phyloP scores from a whole-genome alignment of 2,797 vertebrate species.

The Danio choprae region DNA sequence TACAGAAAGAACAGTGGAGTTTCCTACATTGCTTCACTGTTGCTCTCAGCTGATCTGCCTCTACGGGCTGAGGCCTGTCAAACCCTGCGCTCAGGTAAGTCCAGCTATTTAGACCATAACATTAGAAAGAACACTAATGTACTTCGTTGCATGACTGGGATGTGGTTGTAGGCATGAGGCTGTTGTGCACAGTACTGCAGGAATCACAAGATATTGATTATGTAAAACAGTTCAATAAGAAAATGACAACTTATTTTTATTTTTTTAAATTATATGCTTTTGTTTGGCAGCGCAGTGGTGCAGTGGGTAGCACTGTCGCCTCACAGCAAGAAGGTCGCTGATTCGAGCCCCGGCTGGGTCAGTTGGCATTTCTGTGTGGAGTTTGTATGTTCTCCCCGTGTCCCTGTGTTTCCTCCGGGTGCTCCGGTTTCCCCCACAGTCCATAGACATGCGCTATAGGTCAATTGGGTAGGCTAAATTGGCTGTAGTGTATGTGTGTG shows the following conservation, averaged over 20 bases:
- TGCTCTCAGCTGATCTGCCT: constrained; percentile 30
- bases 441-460: no score
- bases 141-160: background rate
- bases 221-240: background rate
- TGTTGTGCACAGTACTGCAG: background rate
- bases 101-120: background rate
- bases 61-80: constrained; percentile 24
- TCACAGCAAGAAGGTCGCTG: no score
- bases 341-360: no score
- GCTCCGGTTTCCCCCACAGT: no score
- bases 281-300: no score
- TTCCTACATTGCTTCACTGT: constrained; percentile 51
- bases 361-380: no score
- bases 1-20: constrained; percentile 42
- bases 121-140: background rate
- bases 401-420: no score
- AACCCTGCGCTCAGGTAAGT: background rate
- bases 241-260: background rate
- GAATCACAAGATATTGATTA: background rate
- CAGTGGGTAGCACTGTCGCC: no score
- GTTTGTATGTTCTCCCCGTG: no score
- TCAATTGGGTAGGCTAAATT: no score
- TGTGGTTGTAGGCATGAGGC: background rate
- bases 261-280: no score
- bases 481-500: no score